phyloP scores from a whole-genome alignment of 2,888 invertebrate species.

The Heliconius ethilla region DNA sequence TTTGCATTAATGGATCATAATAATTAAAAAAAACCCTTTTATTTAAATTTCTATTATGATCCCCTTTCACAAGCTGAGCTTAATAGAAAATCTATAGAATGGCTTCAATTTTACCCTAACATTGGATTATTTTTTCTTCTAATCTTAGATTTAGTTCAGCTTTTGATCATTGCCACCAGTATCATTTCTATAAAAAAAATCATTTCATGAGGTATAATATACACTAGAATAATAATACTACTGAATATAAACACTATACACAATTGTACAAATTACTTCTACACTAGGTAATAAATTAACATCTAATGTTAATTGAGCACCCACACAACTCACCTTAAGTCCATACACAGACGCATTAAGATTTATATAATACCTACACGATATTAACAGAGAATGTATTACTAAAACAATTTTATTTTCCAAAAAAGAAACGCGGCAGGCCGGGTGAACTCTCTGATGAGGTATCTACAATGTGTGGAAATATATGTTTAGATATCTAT shows the following conservation, averaged over 20 bases:
- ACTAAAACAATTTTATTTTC: constrained; percentile 80
- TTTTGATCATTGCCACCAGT: background rate
- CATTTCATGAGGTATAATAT: background rate
- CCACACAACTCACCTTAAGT: constrained; percentile 18
- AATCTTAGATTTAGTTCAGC: constrained; percentile 30
- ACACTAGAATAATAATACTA: constrained; percentile 1
- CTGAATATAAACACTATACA: constrained; percentile 19
- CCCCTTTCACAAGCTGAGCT: constrained; percentile 27
- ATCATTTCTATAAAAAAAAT: background rate
- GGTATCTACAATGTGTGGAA: constrained; percentile 77
- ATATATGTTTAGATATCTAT: constrained; percentile 77
- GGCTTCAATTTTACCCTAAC: constrained; percentile 34
- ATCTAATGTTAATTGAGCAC: constrained; percentile 23
- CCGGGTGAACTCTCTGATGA: constrained; percentile 92
- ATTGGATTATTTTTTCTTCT: constrained; percentile 32
- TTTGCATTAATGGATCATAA: constrained; percentile 25
- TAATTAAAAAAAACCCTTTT: background rate
- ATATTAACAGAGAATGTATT: constrained; percentile 75
- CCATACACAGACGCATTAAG: constrained; percentile 36
- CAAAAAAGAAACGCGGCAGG: constrained; percentile 87
- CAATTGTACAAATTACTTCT: constrained; percentile 24
- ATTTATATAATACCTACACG: constrained; percentile 52
- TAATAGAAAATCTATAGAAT: constrained; percentile 35
- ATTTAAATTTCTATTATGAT: constrained; percentile 7
- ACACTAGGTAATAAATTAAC: constrained; percentile 14